phyloP scores from a whole-genome alignment of 2,888 invertebrate species.

The Neuroscelio doddi region DNA sequence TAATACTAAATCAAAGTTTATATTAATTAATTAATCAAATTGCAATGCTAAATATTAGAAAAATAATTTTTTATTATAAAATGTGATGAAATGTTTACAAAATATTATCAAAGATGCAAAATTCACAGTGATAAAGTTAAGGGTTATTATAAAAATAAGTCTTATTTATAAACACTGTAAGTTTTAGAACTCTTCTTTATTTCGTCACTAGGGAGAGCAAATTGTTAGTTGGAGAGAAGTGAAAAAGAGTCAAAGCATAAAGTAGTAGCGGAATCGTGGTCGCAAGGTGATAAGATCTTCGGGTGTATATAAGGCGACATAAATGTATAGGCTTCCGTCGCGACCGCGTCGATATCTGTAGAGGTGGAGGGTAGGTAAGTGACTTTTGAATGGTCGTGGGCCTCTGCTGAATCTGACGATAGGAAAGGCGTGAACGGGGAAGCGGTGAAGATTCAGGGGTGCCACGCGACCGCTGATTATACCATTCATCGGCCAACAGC shows the following conservation, averaged over 20 bases:
- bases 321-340: slow-evolving; percentile 43
- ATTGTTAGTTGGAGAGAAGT: slow-evolving; percentile 37
- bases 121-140: too few relatives aligned
- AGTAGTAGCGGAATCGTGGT: slow-evolving; percentile 6
- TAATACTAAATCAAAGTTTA: too few relatives aligned
- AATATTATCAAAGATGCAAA: too few relatives aligned
- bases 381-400: slow-evolving; percentile 56
- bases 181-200: too few relatives aligned
- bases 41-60: too few relatives aligned
- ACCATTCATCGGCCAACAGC: slow-evolving; percentile 69
- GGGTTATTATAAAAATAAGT: too few relatives aligned
- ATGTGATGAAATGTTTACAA: too few relatives aligned
- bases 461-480: slow-evolving; percentile 72
- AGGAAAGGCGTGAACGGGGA: slow-evolving; percentile 54
- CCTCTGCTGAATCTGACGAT: slow-evolving; percentile 53
- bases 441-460: slow-evolving; percentile 55
- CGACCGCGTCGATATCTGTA: slow-evolving; percentile 40
- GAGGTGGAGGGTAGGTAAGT: slow-evolving; percentile 47
- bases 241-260: slow-evolving; percentile 41
- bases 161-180: too few relatives aligned
- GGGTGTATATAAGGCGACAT: slow-evolving; percentile 37
- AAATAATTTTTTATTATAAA: too few relatives aligned
- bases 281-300: slow-evolving; percentile 37
- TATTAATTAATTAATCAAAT: too few relatives aligned
- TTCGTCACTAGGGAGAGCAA: slow-evolving; percentile 27